phyloP scores from a whole-genome alignment of 53 echinoderm and acorn worm species.

The Paracentrotus lividus region DNA sequence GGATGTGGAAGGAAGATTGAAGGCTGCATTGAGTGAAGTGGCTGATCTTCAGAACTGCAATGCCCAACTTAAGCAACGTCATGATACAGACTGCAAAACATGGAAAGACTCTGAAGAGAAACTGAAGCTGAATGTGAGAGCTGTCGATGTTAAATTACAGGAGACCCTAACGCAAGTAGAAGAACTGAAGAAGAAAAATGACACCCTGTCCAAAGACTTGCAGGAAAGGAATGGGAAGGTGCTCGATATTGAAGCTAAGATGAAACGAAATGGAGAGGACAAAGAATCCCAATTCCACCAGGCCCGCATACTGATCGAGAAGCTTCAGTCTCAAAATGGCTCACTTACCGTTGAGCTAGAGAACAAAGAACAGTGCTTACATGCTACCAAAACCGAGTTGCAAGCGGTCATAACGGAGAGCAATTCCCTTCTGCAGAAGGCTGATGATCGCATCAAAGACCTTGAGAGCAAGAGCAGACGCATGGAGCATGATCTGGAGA shows the following conservation, averaged over 20 bases:
- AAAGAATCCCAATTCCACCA: neutral
- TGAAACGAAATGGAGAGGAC: constrained; percentile 6
- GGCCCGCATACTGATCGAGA: neutral
- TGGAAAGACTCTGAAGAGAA: constrained; percentile 4
- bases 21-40: neutral
- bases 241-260: neutral
- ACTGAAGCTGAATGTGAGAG: neutral
- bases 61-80: neutral
- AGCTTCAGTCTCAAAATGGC: constrained; percentile 38
- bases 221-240: constrained; percentile 22
- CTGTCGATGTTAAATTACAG: neutral
- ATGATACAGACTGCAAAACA: constrained; percentile 30
- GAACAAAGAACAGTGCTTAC: constrained; percentile 16
- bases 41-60: neutral
- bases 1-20: constrained; percentile 8
- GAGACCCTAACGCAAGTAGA: neutral
- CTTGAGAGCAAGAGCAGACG: neutral
- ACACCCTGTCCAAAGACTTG: constrained; percentile 38
- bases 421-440: constrained; percentile 14
- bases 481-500: constrained; percentile 8
- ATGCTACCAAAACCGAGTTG: constrained; percentile 1
- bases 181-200: neutral
- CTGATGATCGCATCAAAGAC: constrained; percentile 8
- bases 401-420: constrained; percentile 30
- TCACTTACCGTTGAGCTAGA: neutral